These are phyloP conservation scores for Anagrus nilaparvatae DNA, from an alignment of 1,140 invertebrate species.

Conservation along the genomic window DNA sequence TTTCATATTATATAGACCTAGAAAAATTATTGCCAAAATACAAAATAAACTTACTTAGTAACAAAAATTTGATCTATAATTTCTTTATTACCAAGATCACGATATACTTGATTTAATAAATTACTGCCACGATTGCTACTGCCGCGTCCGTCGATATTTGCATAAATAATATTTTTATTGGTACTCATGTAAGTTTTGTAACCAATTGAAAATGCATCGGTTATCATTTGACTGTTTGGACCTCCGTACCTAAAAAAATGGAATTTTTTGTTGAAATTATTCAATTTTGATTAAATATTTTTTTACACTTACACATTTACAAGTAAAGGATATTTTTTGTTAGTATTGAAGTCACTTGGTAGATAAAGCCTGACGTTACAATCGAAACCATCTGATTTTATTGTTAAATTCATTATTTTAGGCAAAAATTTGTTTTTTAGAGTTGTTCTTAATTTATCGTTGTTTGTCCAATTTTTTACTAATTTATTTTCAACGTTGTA, in stretches of 20 bases:
- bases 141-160: constrained; percentile 54
- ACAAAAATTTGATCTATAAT: constrained; percentile 54
- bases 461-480: constrained; percentile 47
- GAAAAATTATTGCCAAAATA: no score
- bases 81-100: constrained; percentile 50
- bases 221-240: constrained; percentile 48
- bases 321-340: constrained; percentile 26
- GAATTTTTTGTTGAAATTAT: background rate
- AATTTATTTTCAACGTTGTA: constrained; percentile 14
- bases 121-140: constrained; percentile 49
- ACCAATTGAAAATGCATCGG: constrained; percentile 41
- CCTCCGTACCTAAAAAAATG: constrained; percentile 56
- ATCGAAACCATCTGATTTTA: constrained; percentile 45
- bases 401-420: constrained; percentile 44
- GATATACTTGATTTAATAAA: constrained; percentile 46
- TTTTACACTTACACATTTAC: constrained; percentile 27
- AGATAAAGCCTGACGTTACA: constrained; percentile 34
- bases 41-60: constrained; percentile 36
- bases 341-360: constrained; percentile 36
- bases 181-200: constrained; percentile 52
- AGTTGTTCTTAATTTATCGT: constrained; percentile 40
- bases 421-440: constrained; percentile 49
- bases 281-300: no score
- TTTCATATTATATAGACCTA: no score
- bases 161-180: constrained; percentile 48